Evolutionary conservation across 2,888 invertebrate species (phyloP).

Genomic region (Dromius quadrimaculatus): DNA sequence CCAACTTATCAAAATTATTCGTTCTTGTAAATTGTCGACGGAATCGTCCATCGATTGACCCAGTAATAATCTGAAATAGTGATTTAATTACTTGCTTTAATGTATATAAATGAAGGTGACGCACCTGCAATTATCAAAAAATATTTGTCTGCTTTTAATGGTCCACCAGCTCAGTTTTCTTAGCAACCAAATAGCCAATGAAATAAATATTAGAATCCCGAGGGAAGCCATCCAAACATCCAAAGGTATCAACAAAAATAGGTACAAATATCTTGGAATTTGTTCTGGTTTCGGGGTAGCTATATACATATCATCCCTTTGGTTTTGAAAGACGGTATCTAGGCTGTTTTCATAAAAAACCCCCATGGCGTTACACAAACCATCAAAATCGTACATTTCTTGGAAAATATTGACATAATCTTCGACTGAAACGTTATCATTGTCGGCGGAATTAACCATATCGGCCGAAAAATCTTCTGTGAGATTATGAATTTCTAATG

Average conservation of each 20-base stretch:
- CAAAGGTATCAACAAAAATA: slow-evolving; percentile 11
- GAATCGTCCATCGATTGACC: neutral
- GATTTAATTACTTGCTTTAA: too few species aligned
- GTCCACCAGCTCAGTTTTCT: neutral
- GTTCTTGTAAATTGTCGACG: slow-evolving; percentile 6
- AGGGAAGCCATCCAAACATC: slow-evolving; percentile 6
- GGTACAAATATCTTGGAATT: neutral
- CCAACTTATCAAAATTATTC: neutral
- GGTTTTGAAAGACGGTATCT: neutral
- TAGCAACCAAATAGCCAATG: neutral
- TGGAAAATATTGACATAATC: neutral
- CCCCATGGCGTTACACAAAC: neutral
- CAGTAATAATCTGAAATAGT: slow-evolving; percentile 1
- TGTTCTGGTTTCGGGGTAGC: neutral
- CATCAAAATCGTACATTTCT: slow-evolving; percentile 8
- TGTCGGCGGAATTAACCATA: neutral
- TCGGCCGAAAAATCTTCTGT: neutral
- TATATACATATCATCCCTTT: slow-evolving; percentile 11
- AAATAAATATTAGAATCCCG: neutral
- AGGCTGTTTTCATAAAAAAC: neutral
- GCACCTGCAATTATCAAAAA: slow-evolving; percentile 24
- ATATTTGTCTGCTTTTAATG: neutral
- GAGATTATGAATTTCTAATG: neutral
- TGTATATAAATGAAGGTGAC: too few species aligned
- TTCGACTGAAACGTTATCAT: neutral